Conservation (phyloP, 2,113 vertebrate genomes). For the Salvator merianae region DNA sequence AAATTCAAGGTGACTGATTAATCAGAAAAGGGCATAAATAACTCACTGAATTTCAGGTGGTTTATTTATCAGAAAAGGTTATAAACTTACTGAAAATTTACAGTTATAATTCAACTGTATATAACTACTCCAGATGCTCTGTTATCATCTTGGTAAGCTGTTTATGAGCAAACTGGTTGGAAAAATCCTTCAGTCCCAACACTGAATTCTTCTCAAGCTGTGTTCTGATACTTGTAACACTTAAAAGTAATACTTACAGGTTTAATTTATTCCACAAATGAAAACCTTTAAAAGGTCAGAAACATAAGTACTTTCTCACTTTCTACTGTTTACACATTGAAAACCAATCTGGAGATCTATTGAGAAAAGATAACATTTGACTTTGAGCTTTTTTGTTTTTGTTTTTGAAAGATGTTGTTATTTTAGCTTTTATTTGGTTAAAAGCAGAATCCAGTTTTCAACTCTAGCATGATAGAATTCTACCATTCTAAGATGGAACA, state of each 20-base stretch:
- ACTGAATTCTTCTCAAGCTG: accelerated
- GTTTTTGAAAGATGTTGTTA: background rate
- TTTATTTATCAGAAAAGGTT: no score
- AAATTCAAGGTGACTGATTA: conserved; percentile 5
- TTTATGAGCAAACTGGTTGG: accelerated
- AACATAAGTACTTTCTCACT: background rate
- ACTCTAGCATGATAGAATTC: no score
- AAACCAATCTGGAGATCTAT: conserved; percentile 7
- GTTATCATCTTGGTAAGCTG: accelerated
- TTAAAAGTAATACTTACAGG: background rate
- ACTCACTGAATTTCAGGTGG: conserved; percentile 30
- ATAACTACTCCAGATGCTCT: background rate
- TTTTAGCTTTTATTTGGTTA: background rate
- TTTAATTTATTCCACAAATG: conserved; percentile 10
- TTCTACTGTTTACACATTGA: background rate
- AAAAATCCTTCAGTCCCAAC: background rate
- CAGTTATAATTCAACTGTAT: background rate
- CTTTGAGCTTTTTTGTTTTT: background rate
- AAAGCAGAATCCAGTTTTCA: conserved; percentile 3
- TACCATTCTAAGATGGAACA: no score
- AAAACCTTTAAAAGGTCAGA: background rate
- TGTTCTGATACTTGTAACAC: background rate
- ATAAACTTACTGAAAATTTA: no score
- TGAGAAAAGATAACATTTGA: background rate
- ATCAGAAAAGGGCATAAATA: background rate